These are phyloP conservation scores for Anolis apletophallus DNA, from an alignment of 2,797 vertebrate species.

Conservation along the genomic window DNA sequence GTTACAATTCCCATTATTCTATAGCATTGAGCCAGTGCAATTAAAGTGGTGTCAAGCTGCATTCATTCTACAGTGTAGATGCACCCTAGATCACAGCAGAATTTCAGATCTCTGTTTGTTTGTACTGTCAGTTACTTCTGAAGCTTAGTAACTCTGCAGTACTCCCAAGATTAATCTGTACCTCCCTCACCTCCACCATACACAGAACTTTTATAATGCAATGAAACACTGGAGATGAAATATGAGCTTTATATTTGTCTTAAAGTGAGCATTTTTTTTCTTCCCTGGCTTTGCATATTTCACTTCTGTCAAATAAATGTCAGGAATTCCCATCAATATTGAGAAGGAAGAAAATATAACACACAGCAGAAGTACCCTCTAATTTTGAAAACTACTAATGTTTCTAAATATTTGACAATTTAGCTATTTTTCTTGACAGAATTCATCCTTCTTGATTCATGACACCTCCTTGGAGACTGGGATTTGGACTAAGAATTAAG, in stretches of 20 bases:
- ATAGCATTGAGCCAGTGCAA: too few relatives aligned
- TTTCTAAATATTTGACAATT: slow-evolving; percentile 42
- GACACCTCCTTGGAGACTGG: slow-evolving; percentile 6
- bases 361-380: slow-evolving; percentile 59
- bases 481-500: background rate
- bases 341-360: slow-evolving; percentile 62
- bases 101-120: background rate
- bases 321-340: slow-evolving; percentile 59
- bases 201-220: slow-evolving; percentile 39
- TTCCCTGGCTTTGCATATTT: slow-evolving; percentile 59
- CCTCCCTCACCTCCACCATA: slow-evolving; percentile 44
- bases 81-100: background rate
- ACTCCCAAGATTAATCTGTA: slow-evolving; percentile 24
- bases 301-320: slow-evolving; percentile 70
- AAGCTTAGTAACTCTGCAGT: background rate
- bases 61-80: too few relatives aligned
- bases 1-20: too few relatives aligned
- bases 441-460: background rate
- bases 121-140: background rate
- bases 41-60: too few relatives aligned
- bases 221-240: slow-evolving; percentile 39
- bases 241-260: slow-evolving; percentile 42
- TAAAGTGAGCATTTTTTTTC: slow-evolving; percentile 65
- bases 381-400: slow-evolving; percentile 56
- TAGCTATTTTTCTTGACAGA: background rate